Evolutionary conservation across 2,113 vertebrate species (phyloP).

Genomic region (Alligator sinensis): DNA sequence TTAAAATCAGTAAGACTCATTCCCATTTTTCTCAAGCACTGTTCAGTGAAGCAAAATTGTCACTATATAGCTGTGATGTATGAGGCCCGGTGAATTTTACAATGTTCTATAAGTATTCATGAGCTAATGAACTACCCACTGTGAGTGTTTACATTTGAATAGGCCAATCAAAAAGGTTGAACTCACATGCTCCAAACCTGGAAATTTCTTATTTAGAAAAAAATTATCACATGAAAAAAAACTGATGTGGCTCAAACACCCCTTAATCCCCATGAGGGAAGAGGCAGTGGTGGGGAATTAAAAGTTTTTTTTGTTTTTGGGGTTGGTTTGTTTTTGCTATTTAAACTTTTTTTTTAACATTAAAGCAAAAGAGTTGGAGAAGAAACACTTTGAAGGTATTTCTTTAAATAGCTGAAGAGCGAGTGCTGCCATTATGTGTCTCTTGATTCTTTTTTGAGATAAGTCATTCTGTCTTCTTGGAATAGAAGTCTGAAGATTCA

Average conservation of each 20-base stretch:
- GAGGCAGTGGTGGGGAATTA: constrained; percentile 47
- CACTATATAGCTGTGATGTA: constrained; percentile 25
- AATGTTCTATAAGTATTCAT: constrained; percentile 67
- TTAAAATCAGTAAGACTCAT: not conserved
- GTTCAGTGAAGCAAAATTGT: constrained; percentile 39
- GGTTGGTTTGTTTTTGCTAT: not conserved
- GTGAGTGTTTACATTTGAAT: constrained; percentile 74
- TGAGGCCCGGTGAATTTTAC: constrained; percentile 46
- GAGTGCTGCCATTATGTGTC: not conserved
- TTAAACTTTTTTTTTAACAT: constrained; percentile 52
- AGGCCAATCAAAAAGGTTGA: constrained; percentile 68
- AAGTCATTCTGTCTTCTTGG: constrained; percentile 28
- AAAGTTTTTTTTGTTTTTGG: not conserved
- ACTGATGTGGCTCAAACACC: constrained; percentile 30
- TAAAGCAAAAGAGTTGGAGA: constrained; percentile 36
- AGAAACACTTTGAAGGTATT: constrained; percentile 27
- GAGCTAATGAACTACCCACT: constrained; percentile 47
- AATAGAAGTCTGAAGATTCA: not conserved
- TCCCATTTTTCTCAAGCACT: constrained; percentile 17
- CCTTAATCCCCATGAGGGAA: constrained; percentile 33
- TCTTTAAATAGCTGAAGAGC: constrained; percentile 38
- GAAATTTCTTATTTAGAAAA: constrained; percentile 66
- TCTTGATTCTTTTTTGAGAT: constrained; percentile 28
- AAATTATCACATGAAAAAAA: constrained; percentile 40
- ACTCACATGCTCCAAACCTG: constrained; percentile 56